A percentile compares a stretch with the other conserved stretches of the same genome.
Evolutionary conservation across 2,113 vertebrate species (phyloP).

Genomic region (Stigmatopora argus): DNA sequence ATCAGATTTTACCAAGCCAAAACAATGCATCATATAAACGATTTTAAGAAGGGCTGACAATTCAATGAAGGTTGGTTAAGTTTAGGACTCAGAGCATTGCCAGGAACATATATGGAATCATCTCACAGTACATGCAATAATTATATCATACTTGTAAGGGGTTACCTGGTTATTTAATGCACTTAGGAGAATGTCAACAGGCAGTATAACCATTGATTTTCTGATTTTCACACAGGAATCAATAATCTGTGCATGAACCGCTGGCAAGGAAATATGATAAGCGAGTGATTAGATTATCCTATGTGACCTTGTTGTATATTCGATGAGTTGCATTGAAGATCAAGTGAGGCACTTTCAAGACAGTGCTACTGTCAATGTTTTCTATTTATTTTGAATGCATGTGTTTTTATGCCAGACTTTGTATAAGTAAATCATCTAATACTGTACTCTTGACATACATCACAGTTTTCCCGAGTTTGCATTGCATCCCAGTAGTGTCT

Average conservation of each 20-base stretch:
- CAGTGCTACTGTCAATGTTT: neutral
- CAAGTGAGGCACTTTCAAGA: conserved; percentile 5
- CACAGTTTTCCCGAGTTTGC: conserved; percentile 16
- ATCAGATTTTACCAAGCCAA: neutral
- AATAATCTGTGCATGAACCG: conserved; percentile 42
- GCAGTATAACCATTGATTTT: conserved; percentile 57
- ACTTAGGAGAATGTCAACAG: conserved; percentile 49
- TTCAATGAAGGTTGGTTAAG: neutral
- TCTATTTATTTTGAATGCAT: conserved; percentile 2
- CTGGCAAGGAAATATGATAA: conserved; percentile 27
- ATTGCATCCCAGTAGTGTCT: conserved; percentile 15
- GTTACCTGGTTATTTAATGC: conserved; percentile 57
- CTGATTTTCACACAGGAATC: conserved; percentile 48
- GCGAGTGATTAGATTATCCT: conserved; percentile 50
- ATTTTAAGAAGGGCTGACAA: neutral
- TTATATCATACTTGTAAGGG: conserved; percentile 28
- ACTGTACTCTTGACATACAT: conserved; percentile 22
- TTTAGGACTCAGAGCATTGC: neutral
- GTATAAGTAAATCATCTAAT: conserved; percentile 19
- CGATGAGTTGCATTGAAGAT: conserved; percentile 25
- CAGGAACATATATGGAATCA: neutral
- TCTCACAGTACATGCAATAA: neutral
- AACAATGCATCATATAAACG: neutral
- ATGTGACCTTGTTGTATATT: conserved; percentile 24
- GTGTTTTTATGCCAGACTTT: conserved; percentile 5